Evolutionary conservation across 2,797 vertebrate species (phyloP).

Genomic region (Silurus aristotelis): DNA sequence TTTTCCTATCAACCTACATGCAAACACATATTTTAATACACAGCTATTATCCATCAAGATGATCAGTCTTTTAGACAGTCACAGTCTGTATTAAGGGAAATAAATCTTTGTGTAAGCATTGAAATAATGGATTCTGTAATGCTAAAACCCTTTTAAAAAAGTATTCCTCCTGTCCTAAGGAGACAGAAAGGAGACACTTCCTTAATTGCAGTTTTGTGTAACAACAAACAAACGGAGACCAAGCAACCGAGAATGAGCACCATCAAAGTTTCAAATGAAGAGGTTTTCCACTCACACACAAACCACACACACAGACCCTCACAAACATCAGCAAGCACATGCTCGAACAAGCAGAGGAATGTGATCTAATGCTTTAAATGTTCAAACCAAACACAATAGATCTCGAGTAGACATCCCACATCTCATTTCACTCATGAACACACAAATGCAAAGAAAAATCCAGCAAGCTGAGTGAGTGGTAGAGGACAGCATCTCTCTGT

Average conservation of each 20-base stretch:
- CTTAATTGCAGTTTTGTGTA: constrained; percentile 36
- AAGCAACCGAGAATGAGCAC: constrained; percentile 35
- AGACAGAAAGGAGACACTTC: constrained; percentile 17
- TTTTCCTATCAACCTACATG: constrained; percentile 45
- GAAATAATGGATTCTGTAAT: constrained; percentile 5
- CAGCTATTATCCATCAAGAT: constrained; percentile 9
- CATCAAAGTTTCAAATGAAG: constrained; percentile 33
- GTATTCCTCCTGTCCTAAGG: constrained; percentile 9
- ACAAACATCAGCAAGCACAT: constrained; percentile 41
- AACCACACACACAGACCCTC: constrained; percentile 39
- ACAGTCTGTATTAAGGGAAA: background rate
- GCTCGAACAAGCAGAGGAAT: constrained; percentile 57
- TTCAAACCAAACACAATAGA: constrained; percentile 45
- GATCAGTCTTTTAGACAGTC: background rate
- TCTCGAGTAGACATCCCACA: constrained; percentile 52
- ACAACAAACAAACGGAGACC: constrained; percentile 31
- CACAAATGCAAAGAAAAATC: constrained; percentile 40
- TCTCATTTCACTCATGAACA: constrained; percentile 50
- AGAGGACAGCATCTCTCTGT: constrained; percentile 69
- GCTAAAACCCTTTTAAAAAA: constrained; percentile 25
- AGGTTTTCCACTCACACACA: constrained; percentile 17
- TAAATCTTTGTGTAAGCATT: constrained; percentile 14
- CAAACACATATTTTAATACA: background rate
- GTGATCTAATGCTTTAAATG: constrained; percentile 26
- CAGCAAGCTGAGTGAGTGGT: constrained; percentile 63